A percentile compares a stretch with the other conserved stretches of the same genome.
Conservation (phyloP, 2,113 vertebrate genomes). For the Sinocyclocheilus anophthalmus region DNA sequence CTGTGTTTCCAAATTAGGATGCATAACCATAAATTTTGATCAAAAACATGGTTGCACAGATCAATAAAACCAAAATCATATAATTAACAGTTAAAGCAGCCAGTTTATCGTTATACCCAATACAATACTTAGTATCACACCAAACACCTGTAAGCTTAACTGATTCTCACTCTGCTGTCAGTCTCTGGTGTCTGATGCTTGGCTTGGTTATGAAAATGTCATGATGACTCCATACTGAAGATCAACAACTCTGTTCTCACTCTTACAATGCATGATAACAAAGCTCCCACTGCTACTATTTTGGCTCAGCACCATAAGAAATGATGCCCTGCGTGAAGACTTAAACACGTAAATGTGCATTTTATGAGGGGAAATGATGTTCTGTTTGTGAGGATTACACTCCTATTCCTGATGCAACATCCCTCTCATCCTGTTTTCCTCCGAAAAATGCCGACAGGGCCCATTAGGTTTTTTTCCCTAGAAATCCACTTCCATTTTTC, state of each 20-base stretch:
- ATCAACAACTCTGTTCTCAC: constrained; percentile 1
- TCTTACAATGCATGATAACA: constrained; percentile 35
- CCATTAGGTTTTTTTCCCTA: background rate
- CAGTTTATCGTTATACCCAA: background rate
- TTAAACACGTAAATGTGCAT: constrained; percentile 6
- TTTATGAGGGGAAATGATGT: constrained; percentile 20
- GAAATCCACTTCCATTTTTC: too few relatives aligned
- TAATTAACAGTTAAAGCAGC: background rate
- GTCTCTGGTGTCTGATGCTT: background rate
- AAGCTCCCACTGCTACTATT: constrained; percentile 32
- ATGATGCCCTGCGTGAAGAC: constrained; percentile 38
- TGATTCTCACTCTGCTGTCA: background rate
- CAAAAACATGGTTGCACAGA: background rate
- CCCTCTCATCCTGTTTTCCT: too few relatives aligned
- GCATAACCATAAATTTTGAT: background rate
- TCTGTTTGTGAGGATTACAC: background rate
- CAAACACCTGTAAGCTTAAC: background rate
- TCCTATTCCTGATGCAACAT: too few relatives aligned
- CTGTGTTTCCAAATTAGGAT: background rate
- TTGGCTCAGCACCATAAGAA: constrained; percentile 24
- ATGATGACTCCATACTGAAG: constrained; percentile 30
- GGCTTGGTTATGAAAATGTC: constrained; percentile 11
- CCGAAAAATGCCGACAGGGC: background rate
- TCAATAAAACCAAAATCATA: background rate
- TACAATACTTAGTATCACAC: background rate